A percentile compares a stretch with the other conserved stretches of the same genome.
Conservation (phyloP, 2,888 invertebrate species). For the Pristionchus mayeri region DNA sequence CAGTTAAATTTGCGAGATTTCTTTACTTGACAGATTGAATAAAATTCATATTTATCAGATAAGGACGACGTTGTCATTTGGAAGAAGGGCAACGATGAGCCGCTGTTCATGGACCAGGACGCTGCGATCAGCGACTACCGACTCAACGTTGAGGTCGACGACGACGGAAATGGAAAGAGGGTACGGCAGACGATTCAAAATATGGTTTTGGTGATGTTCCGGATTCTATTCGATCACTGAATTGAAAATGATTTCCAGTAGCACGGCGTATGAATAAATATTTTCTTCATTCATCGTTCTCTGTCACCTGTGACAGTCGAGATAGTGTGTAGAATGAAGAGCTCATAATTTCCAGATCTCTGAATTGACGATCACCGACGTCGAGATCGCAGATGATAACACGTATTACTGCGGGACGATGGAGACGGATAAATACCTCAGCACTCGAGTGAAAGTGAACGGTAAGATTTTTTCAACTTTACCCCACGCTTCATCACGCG, state of each 20-base stretch:
- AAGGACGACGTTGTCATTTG: slow-evolving; percentile 51
- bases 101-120: slow-evolving; percentile 51
- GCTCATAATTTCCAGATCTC: slow-evolving; percentile 59
- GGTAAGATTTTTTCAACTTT: slow-evolving; percentile 52
- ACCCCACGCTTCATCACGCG: background rate
- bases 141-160: slow-evolving; percentile 47
- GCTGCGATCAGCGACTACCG: slow-evolving; percentile 50
- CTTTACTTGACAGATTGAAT: background rate
- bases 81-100: slow-evolving; percentile 51
- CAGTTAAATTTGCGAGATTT: background rate
- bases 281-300: too few relatives aligned
- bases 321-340: too few relatives aligned
- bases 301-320: too few relatives aligned
- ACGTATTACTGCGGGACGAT: slow-evolving; percentile 63
- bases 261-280: background rate
- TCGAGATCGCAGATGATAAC: slow-evolving; percentile 65
- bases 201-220: background rate
- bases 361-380: slow-evolving; percentile 61
- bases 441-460: slow-evolving; percentile 55
- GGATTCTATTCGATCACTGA: too few relatives aligned
- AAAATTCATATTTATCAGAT: background rate
- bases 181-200: background rate
- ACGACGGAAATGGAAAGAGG: slow-evolving; percentile 34
- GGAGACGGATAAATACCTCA: slow-evolving; percentile 52
- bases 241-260: too few relatives aligned